Evolutionary conservation across 1,140 invertebrate species (phyloP), one percentile per base, ranked within the genome.

Genomic region (Venturia canescens): DNA sequence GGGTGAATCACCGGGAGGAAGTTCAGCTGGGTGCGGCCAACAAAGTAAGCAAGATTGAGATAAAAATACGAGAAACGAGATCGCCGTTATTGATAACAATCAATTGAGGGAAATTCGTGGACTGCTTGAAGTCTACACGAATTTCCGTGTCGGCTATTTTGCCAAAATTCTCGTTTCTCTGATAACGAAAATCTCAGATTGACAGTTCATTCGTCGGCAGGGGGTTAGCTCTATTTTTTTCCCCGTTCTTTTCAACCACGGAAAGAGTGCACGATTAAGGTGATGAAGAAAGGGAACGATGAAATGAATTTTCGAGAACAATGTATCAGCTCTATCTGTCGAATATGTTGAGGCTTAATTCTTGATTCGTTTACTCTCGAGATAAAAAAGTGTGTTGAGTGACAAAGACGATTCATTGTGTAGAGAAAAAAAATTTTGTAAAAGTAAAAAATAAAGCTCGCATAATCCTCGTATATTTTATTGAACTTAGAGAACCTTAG

Each of bases 51-150:
- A 76, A 29, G 44, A 31, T 23, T 69, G 15, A 79, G 44, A 79
- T 57, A 81, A 44, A 21, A 23, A 79, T 29, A 44, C 18, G 44
- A 31, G 38, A 50, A 26, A 53, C 50, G 44, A 57, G 21, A 21
- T 57, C 53, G n/a, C 18, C 21, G 53, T 57, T 57, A 50, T 82
- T 63, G 34, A 48, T 53, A 16, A 77, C 23, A 13, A 57, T 78
- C 57, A 90, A 93, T 94, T 94, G 94, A 95, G 95, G 94, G 96
- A 92, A 93, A 95, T 95, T 95, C 96, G 96, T 94, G 96, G 96
- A 97, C 96, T 97, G 95, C 97, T 96, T 95, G 93, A 96, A 96
- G 96, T 97, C 96, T 92, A 97, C 96, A 94, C 96, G 96, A 97
- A 96, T 94, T 93, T 89, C 84, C 87, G 44, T 78, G 80, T 79